Percentiles rank a stretch among this genome's conserved stretches.
phyloP scores from a whole-genome alignment of 2,797 vertebrate genomes.

The Vipera ursinii region DNA sequence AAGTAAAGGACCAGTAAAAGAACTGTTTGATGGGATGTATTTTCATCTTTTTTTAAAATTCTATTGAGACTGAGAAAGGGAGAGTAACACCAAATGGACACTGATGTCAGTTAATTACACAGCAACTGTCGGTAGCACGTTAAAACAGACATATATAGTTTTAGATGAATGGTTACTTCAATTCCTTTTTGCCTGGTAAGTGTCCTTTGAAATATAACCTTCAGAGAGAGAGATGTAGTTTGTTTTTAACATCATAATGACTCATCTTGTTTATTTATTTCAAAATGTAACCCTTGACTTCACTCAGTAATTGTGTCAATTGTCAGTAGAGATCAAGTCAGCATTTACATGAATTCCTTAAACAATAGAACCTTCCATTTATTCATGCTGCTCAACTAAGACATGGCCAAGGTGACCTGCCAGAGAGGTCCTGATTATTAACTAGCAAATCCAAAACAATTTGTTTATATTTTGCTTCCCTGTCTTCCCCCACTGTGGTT shows the following conservation, averaged over 20 bases:
- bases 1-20: not conserved
- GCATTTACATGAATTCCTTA: not conserved
- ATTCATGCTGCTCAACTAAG: not conserved
- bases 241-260: not conserved
- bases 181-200: not conserved
- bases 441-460: not conserved
- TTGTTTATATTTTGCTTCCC: not conserved
- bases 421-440: not conserved
- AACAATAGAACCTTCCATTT: not conserved
- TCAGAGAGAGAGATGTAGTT: not conserved
- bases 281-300: not conserved
- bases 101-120: not conserved
- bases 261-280: not conserved
- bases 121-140: not conserved
- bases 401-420: not conserved
- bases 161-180: not conserved
- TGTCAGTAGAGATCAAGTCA: not conserved
- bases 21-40: not conserved
- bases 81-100: not conserved
- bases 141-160: too few relatives aligned
- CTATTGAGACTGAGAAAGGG: not conserved
- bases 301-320: not conserved
- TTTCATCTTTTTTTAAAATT: not conserved
- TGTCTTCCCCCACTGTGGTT: not conserved
- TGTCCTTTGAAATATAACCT: not conserved